phyloP scores from a whole-genome alignment of 2,797 vertebrate species.

The Tokudaia tokunoshimensis region DNA sequence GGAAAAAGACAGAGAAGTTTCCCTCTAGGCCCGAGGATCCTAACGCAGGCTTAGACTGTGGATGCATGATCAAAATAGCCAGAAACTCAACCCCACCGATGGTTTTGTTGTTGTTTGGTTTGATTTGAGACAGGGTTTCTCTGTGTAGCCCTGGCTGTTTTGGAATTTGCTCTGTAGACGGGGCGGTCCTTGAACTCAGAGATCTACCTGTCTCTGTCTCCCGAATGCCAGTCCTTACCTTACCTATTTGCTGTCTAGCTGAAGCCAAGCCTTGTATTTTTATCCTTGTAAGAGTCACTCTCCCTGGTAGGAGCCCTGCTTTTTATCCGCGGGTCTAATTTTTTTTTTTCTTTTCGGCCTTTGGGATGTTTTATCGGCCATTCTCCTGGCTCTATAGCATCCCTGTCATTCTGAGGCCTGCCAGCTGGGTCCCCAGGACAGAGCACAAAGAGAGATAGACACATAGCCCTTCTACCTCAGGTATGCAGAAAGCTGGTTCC shows the following conservation, averaged over 20 bases:
- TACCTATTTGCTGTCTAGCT: neutral
- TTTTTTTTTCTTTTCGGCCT: neutral
- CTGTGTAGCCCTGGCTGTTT: neutral
- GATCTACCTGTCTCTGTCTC: neutral
- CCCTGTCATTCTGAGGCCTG: neutral
- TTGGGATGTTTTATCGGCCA: neutral
- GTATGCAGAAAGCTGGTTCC: accelerated
- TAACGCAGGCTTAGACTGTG: neutral
- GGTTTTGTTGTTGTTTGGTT: neutral
- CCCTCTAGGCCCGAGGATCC: neutral
- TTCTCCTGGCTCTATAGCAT: neutral
- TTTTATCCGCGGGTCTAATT: neutral
- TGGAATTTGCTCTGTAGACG: neutral
- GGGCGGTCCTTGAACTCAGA: neutral
- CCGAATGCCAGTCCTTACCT: neutral
- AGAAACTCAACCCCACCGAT: neutral
- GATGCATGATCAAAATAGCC: neutral
- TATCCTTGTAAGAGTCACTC: neutral
- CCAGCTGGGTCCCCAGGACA: neutral
- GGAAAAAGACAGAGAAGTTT: neutral
- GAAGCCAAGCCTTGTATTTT: neutral
- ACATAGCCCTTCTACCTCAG: accelerated
- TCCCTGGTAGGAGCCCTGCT: neutral
- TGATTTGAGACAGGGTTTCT: neutral
- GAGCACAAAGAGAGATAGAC: neutral